These are phyloP conservation scores for Tinea semifulvella DNA, from an alignment of 2,888 invertebrate genomes.

Conservation along the genomic window DNA sequence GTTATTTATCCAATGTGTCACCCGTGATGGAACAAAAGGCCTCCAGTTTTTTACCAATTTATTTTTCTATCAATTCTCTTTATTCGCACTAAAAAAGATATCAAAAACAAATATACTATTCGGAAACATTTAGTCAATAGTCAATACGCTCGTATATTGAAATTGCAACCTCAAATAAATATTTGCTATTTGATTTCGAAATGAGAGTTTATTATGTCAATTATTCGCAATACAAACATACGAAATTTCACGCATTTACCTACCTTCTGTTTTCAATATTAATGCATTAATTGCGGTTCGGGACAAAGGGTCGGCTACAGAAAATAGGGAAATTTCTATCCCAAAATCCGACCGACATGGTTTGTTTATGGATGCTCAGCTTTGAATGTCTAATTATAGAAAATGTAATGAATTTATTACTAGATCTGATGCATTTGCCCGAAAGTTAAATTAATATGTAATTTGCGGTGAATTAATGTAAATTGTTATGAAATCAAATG, in stretches of 20 bases:
- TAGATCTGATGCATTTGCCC: too few relatives aligned
- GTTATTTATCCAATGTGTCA: slow-evolving; percentile 9
- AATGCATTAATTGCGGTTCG: slow-evolving; percentile 12
- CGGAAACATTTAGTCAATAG: too few relatives aligned
- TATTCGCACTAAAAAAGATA: too few relatives aligned
- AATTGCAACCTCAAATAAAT: too few relatives aligned
- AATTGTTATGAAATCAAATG: too few relatives aligned
- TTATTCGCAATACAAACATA: background rate
- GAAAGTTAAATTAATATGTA: too few relatives aligned
- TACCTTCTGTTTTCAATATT: slow-evolving; percentile 2
- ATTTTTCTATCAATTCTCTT: background rate
- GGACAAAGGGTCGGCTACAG: slow-evolving; percentile 9
- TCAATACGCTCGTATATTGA: too few relatives aligned
- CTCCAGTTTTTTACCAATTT: background rate
- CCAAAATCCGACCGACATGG: background rate
- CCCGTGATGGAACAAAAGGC: background rate
- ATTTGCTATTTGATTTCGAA: background rate
- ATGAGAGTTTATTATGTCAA: too few relatives aligned
- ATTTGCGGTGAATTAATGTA: too few relatives aligned
- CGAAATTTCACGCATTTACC: background rate
- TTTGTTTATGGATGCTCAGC: slow-evolving; percentile 1
- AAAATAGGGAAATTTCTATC: slow-evolving; percentile 7
- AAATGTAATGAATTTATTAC: slow-evolving; percentile 7
- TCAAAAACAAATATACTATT: too few relatives aligned
- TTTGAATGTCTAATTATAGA: slow-evolving; percentile 3